Conservation (phyloP, 2,113 vertebrate genomes). For the Psilopsiagon aurifrons region DNA sequence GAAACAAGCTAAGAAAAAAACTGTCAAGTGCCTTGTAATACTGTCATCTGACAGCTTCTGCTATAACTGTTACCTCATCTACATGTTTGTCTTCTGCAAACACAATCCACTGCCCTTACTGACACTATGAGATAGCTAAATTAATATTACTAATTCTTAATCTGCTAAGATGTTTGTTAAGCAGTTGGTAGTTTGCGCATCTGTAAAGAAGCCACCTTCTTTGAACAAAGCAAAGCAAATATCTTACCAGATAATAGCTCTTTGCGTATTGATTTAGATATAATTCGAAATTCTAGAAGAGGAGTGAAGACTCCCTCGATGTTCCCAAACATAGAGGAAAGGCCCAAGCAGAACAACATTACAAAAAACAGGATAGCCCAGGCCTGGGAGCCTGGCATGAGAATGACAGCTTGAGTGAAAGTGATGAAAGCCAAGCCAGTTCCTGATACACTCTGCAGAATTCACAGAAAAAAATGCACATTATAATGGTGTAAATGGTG, state of each 20-base stretch:
- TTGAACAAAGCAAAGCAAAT: not conserved
- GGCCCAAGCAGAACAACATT: constrained; percentile 89
- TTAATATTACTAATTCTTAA: not conserved
- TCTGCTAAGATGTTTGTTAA: not conserved
- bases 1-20: not conserved
- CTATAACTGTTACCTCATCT: not conserved
- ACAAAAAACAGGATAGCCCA: constrained; percentile 93
- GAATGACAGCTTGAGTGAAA: constrained; percentile 87
- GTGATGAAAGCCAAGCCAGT: constrained; percentile 89
- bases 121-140: not conserved
- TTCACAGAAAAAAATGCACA: not conserved
- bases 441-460: constrained; percentile 84
- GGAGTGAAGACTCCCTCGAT: constrained; percentile 86
- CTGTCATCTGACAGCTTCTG: not conserved
- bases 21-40: not conserved
- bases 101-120: not conserved
- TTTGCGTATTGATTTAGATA: constrained; percentile 78
- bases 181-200: not conserved
- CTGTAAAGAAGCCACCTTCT: not conserved
- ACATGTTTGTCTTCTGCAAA: not conserved
- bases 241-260: constrained; percentile 83
- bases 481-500: not conserved
- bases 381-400: constrained; percentile 86
- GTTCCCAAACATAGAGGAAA: constrained; percentile 93
- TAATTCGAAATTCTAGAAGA: constrained; percentile 77